Conservation (phyloP, 64 coral and sea anemone species). For the Montipora sp. region DNA sequence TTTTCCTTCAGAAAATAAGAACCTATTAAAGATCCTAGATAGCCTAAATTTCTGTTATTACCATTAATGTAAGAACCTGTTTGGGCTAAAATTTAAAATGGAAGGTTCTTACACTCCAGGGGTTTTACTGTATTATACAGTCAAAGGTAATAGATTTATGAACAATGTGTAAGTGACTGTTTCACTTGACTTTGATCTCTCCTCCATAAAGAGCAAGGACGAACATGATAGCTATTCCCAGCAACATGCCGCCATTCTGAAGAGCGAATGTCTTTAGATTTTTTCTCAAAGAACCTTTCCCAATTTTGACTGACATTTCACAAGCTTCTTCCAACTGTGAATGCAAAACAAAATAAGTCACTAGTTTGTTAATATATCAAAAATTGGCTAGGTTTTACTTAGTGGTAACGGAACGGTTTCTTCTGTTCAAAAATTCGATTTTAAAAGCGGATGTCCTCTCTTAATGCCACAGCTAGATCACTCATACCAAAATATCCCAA, state of each 20-base stretch:
- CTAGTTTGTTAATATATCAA: too few species aligned
- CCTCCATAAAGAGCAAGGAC: slow-evolving; percentile 67
- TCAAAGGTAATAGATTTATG: not conserved
- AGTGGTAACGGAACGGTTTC: too few species aligned
- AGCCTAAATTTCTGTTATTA: too few species aligned
- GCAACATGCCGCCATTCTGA: slow-evolving; percentile 78
- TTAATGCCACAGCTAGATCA: not conserved
- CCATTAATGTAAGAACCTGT: too few species aligned
- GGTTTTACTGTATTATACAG: too few species aligned
- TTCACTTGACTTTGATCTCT: slow-evolving; percentile 34
- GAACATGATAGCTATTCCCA: slow-evolving; percentile 86
- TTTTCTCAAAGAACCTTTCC: slow-evolving; percentile 56
- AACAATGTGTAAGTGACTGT: not conserved
- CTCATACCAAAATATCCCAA: not conserved
- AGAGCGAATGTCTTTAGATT: slow-evolving; percentile 88
- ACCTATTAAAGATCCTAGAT: too few species aligned
- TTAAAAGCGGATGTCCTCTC: too few species aligned
- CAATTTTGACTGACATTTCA: slow-evolving; percentile 87
- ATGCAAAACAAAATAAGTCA: not conserved
- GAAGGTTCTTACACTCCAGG: too few species aligned
- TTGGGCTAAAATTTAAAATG: too few species aligned
- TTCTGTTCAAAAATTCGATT: too few species aligned
- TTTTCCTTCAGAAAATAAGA: too few species aligned
- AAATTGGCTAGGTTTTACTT: too few species aligned
- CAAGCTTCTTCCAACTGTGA: slow-evolving; percentile 82